Base-by-base conservation (phyloP, 2,113 vertebrate species). In the Butorides virescens region DNA sequence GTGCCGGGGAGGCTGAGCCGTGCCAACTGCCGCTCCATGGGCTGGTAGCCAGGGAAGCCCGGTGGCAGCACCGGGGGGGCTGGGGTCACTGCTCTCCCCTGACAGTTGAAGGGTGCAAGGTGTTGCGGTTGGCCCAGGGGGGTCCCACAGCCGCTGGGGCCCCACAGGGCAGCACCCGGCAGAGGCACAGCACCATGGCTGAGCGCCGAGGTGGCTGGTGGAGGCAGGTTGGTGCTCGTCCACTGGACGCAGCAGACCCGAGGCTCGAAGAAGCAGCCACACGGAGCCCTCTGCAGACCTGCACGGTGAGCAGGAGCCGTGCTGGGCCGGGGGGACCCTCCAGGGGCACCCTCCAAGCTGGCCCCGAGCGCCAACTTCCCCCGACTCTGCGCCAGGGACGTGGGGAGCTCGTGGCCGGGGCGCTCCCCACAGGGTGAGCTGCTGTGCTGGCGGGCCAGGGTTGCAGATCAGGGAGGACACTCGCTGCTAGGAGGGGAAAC, bases 201-300 rank as follows among this genome's bases (percentile, higher is more conserved):
- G 36, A 94, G 61, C 25, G 61, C 89, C 80, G 94, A 78, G 44
- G 95, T 23, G 4, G 94, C 44, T 0, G 90, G 47, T 76, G 92
- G 95, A 53, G 90, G 75, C 1, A 91, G 81, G 63, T 66, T 67
- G 4, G 84, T 39, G 22, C 58, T 23, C 1, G 79, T 56, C 96
- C 95, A 94, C 52, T 96, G 86, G 1, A 96, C 78, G 5, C 61
- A 72, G 88, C 95, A 98, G 65, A 97, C 68, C 2, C 79, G 63
- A 47, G 96, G 96, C 32, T 97, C 88, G 1, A 98, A 97, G 88
- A 78, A 97, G 66, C 97, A 98, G 12, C 97, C 96, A 0, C 97
- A 97, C 0, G 97, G 97, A 2, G 97, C 97, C 95, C 96, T 98
- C 91, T 97, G 97, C 92, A 98, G 96, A 16, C 97, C 98, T 96